phyloP scores from a whole-genome alignment of 2,888 invertebrate species.

The Dryobota labecula region DNA sequence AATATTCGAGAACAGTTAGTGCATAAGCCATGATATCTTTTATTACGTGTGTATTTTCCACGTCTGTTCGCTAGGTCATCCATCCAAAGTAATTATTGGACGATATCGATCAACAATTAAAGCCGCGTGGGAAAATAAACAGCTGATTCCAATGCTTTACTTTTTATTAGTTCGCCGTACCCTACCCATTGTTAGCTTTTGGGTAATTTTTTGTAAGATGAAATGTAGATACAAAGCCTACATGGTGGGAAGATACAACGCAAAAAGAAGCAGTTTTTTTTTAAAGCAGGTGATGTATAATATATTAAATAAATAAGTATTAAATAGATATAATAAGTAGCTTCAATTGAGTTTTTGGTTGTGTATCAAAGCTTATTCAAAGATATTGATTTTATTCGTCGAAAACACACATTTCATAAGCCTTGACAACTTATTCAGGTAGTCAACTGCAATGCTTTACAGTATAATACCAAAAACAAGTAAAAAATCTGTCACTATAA shows the following conservation, averaged over 20 bases:
- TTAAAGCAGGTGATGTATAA: conserved; percentile 4
- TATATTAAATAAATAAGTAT: too few relatives aligned
- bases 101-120: conserved; percentile 40
- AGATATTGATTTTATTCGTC: not conserved
- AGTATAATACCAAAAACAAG: not conserved
- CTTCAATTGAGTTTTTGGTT: not conserved
- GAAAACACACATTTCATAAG: not conserved
- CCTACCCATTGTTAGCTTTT: conserved; percentile 22
- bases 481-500: conserved; percentile 21
- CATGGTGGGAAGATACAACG: not conserved
- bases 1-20: not conserved
- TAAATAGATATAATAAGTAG: too few relatives aligned
- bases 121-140: conserved; percentile 46
- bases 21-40: not conserved
- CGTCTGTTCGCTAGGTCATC: conserved; percentile 17
- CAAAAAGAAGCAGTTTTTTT: not conserved
- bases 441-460: not conserved
- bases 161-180: conserved; percentile 32
- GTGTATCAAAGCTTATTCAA: not conserved
- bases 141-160: conserved; percentile 39
- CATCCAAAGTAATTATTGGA: conserved; percentile 22
- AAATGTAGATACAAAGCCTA: not conserved
- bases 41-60: not conserved
- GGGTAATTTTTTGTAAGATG: conserved; percentile 7
- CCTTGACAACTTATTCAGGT: not conserved